phyloP scores from a whole-genome alignment of 2,113 vertebrate genomes.

The Bungarus multicinctus region DNA sequence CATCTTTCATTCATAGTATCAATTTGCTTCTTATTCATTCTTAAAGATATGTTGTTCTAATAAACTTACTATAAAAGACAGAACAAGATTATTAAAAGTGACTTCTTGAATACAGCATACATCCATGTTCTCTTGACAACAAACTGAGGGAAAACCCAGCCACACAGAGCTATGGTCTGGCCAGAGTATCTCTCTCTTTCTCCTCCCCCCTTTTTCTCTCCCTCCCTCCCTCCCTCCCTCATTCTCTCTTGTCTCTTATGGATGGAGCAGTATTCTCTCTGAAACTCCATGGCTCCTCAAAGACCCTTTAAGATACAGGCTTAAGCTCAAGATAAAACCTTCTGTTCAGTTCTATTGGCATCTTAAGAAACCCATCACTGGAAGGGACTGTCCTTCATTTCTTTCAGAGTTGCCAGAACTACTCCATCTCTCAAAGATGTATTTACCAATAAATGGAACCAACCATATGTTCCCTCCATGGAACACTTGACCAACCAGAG shows the following conservation, averaged over 20 bases:
- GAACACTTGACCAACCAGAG: no score
- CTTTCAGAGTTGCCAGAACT: no score
- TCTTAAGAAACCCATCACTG: no score
- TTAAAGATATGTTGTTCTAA: not conserved
- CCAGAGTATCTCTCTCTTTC: no score
- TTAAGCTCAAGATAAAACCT: not conserved
- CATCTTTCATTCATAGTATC: not conserved
- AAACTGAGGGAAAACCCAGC: not conserved
- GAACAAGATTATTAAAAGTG: not conserved
- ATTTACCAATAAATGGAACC: no score
- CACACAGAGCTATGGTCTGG: not conserved
- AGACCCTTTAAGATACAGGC: not conserved
- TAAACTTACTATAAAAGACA: not conserved
- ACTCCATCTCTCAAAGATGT: no score
- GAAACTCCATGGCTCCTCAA: not conserved
- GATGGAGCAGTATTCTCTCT: not conserved
- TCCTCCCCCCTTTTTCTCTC: no score
- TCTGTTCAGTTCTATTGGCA: not conserved
- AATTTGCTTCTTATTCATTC: not conserved
- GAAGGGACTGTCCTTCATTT: no score
- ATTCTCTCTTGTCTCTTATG: not conserved
- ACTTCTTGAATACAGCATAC: not conserved
- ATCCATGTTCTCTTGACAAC: not conserved
- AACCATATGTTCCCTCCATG: no score
- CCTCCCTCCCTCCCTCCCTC: no score